Evolutionary conservation across 2,113 vertebrate species (phyloP).

Genomic region (Vimba vimba): DNA sequence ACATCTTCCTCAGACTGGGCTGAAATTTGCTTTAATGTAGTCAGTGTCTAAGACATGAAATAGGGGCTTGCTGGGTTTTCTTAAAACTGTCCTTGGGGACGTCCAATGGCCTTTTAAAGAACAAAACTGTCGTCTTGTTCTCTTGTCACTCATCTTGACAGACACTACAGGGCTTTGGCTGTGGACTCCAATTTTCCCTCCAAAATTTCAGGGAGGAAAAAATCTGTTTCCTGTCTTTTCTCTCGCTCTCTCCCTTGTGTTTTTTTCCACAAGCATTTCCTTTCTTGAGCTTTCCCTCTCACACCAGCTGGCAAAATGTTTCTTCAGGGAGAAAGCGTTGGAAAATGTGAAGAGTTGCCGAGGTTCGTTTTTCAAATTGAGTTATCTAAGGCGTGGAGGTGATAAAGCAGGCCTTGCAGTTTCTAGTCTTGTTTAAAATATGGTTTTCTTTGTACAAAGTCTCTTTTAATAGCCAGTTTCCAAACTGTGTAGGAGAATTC

Average conservation of each 20-base stretch:
- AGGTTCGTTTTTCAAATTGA: constrained; percentile 2
- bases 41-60: neutral
- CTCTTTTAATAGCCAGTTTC: neutral
- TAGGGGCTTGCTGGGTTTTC: neutral
- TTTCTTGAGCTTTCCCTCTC: constrained; percentile 34
- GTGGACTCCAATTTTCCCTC: constrained; percentile 42
- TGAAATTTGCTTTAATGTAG: neutral
- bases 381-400: neutral
- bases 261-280: constrained; percentile 56
- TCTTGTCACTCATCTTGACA: constrained; percentile 50
- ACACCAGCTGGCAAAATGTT: constrained; percentile 39
- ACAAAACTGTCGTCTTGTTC: constrained; percentile 31
- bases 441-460: neutral
- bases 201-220: constrained; percentile 56
- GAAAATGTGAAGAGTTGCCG: constrained; percentile 38
- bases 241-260: constrained; percentile 25
- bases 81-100: neutral
- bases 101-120: constrained; percentile 30
- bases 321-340: constrained; percentile 22
- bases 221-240: constrained; percentile 70
- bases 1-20: neutral
- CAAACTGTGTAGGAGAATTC: neutral
- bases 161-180: constrained; percentile 44
- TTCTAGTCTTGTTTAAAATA: neutral
- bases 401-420: neutral